phyloP scores from a whole-genome alignment of 2,888 invertebrate genomes.

The Seira ritae region DNA sequence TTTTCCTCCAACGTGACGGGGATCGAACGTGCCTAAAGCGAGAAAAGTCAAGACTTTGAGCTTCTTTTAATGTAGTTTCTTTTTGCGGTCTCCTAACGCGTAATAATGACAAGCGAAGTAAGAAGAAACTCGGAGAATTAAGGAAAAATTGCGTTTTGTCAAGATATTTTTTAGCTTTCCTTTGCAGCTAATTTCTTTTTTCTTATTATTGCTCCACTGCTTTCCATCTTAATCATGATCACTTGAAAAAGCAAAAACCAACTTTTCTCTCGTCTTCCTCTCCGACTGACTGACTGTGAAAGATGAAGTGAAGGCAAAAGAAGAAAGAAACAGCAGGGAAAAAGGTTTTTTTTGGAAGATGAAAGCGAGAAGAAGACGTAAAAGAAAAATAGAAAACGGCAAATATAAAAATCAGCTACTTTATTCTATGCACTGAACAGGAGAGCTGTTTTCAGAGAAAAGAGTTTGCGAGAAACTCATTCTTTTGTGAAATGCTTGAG shows the following conservation, averaged over 20 bases:
- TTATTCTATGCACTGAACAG: neutral
- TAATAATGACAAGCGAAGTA: neutral
- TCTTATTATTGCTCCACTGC: neutral
- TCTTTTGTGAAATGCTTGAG: conserved; percentile 50
- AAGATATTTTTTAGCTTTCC: neutral
- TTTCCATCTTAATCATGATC: neutral
- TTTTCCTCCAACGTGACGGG: too few species aligned
- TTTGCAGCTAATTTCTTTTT: conserved; percentile 10
- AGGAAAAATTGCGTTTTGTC: neutral
- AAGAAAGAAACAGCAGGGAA: conserved; percentile 33
- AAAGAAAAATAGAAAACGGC: conserved; percentile 10
- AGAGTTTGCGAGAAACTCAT: conserved; percentile 52
- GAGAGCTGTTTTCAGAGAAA: conserved; percentile 12
- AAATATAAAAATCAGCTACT: neutral
- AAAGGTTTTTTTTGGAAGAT: conserved; percentile 21
- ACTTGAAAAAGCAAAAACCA: conserved; percentile 14
- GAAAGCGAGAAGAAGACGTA: neutral
- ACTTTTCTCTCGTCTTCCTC: too few species aligned
- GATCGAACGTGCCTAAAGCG: too few species aligned
- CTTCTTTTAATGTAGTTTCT: neutral
- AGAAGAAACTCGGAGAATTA: neutral
- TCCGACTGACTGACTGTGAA: conserved; percentile 18
- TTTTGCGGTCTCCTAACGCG: neutral
- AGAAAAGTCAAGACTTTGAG: neutral
- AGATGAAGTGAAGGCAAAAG: conserved; percentile 27